Base-by-base conservation (phyloP, 2,797 vertebrate species). In the Acanthopagrus latus region DNA sequence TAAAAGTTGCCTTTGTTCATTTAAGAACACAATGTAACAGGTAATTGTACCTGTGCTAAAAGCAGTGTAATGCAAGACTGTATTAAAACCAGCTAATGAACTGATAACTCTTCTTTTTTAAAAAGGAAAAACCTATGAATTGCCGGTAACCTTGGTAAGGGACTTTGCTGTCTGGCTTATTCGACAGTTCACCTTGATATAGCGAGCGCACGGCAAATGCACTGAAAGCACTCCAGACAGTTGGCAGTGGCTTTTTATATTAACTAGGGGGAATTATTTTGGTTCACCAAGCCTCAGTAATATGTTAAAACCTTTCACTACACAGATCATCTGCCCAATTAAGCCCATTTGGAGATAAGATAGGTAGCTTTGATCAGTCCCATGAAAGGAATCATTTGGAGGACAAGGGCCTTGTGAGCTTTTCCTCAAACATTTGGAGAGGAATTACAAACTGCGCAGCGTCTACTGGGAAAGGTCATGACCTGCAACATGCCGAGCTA, bases 321-420 rank as follows among this genome's bases (percentile, higher is more conserved):
- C 76, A 79, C 70, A 86, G 85, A 91, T 91, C 80, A 90, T 86
- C 71, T 71, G 88, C 74, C 74, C 85, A 90, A 90, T 92, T 92
- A 90, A 67, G 70, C 73, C 74, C 66, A 75, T 85, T 89, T 80
- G 60, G 59, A 86, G 86, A 87, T 84, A 80, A 87, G 88, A 88
- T 65, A 56, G 67, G 66, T 80, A 64, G 63, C 73, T 87, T 70
- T 88, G 83, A 92, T 92, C 71, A 68, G 64, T 68, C 25, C 33
- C 54, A 33, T 7, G 38, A 64, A 82, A 55, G 14, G 57, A 84
- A 74, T 63, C 63, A 54, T 77, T 85, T 56, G 21, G 51, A 84
- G 70, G 70, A 76, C 58, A 71, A 81, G 80, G 79, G 78, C 81
- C 60, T 2, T 29, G 56, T 21, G 72, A 85, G 55, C 71, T 27